Evolutionary conservation across 2,888 invertebrate genomes (phyloP), one percentile per base, ranked within the genome.

Genomic region (Caenorhabditis sp.): DNA sequence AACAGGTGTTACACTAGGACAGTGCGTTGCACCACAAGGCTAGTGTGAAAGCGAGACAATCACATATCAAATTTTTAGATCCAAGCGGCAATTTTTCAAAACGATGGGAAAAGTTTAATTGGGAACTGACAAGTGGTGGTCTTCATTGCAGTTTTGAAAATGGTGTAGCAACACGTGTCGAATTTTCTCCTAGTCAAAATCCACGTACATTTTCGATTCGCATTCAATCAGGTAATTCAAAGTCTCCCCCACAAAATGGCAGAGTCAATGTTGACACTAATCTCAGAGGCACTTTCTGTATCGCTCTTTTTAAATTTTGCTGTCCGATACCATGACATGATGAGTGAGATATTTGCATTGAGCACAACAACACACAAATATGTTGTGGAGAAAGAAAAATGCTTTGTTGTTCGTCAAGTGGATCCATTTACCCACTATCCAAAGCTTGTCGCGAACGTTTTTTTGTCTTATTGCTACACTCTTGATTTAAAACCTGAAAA

Each of bases 21-120:
- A 87, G 79, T 87, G 87, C 60, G 79, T 78, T 37, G 79, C 83
- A 28, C 79, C 78, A n/a, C 70, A 82, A 51, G 82, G 85, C 84
- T 50, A 13, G 5, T 28, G 50, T 0, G n/a, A 11, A 20, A 1
- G 35, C 6, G 18, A 13, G 20, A 32, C 13, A 47, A 47, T 3
- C 9, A 47, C 2, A 40, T 6, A 32, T 32, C 32, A 47, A 13
- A 0, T 2, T 55, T 65, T 18, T 55, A 74, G 68, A 56, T 62
- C 37, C 67, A 50, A 62, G 61, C 22, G 76, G 67, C 68, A 71
- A 79, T 50, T 70, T 68, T 37, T 70, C 82, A 20, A 70, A 74
- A 53, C 84, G 83, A 69, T 88, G 88, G 88, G 84, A 84, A 22
- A 71, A 74, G 32, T 88, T 89, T 80, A 78, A 80, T n/a, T 89